Evolutionary conservation across 2,113 vertebrate genomes (phyloP).

Genomic region (Petrocephalus zakoni): DNA sequence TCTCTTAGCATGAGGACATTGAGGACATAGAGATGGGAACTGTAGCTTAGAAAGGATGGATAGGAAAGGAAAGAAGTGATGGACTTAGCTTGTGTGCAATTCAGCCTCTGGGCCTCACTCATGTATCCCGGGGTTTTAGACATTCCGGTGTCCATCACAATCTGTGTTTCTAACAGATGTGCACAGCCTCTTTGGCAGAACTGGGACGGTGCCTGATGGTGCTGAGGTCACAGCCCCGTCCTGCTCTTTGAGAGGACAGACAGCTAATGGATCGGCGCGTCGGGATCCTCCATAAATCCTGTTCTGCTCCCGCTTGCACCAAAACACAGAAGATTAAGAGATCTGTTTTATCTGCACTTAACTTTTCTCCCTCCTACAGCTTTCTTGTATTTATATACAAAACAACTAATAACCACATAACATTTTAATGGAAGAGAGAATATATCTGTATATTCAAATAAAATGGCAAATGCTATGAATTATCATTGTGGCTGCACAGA

Average conservation of each 20-base stretch:
- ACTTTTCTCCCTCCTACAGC: conserved; percentile 49
- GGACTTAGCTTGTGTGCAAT: neutral
- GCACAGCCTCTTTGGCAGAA: neutral
- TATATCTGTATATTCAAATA: neutral
- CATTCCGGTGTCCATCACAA: neutral
- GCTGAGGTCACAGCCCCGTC: conserved; percentile 16
- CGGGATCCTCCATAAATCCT: conserved; percentile 49
- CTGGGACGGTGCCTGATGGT: neutral
- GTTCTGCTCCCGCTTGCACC: conserved; percentile 44
- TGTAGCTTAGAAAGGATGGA: neutral
- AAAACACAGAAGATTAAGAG: conserved; percentile 58
- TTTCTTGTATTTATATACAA: conserved; percentile 36
- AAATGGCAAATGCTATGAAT: neutral
- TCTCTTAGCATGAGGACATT: neutral
- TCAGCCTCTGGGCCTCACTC: neutral
- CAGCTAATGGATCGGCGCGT: conserved; percentile 47
- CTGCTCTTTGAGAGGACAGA: conserved; percentile 34
- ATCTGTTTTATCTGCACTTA: conserved; percentile 56
- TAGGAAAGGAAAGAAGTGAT: neutral
- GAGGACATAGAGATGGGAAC: neutral
- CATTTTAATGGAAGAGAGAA: conserved; percentile 28
- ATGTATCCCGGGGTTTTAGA: neutral
- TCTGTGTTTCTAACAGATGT: neutral
- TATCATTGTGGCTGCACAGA: neutral
- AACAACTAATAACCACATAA: conserved; percentile 3